phyloP scores from a whole-genome alignment of 2,797 vertebrate genomes.

The Peromyscus aztecus region DNA sequence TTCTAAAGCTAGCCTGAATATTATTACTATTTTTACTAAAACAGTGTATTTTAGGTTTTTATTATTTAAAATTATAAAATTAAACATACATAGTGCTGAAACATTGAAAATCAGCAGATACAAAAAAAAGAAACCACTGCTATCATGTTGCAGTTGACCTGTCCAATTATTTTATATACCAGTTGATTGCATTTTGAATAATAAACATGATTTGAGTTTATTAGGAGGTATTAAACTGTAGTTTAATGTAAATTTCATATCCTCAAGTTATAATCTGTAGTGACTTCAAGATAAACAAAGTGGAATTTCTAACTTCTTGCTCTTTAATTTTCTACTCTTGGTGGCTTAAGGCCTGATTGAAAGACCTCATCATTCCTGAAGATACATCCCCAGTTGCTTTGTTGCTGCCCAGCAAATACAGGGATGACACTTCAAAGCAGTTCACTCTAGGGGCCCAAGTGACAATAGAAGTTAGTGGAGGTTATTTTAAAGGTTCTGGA shows the following conservation, averaged over 20 bases:
- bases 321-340: slow-evolving; percentile 27
- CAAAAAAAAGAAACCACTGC: slow-evolving; percentile 1
- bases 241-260: slow-evolving; percentile 32
- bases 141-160: neutral
- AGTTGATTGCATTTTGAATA: slow-evolving; percentile 54
- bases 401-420: neutral
- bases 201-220: slow-evolving; percentile 49
- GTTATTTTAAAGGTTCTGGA: neutral
- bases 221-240: neutral
- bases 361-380: neutral
- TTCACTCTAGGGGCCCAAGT: neutral
- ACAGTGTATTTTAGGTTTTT: slow-evolving; percentile 19
- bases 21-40: slow-evolving; percentile 48
- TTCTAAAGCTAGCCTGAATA: neutral
- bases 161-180: slow-evolving; percentile 3
- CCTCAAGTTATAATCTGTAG: slow-evolving; percentile 27
- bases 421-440: slow-evolving; percentile 20
- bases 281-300: neutral
- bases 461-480: neutral
- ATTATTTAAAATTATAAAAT: neutral
- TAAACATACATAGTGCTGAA: neutral
- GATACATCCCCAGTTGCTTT: slow-evolving; percentile 23
- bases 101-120: slow-evolving; percentile 8
- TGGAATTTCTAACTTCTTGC: neutral
- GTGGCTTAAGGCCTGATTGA: neutral